phyloP scores from a whole-genome alignment of 2,797 vertebrate genomes.

The Siniperca scherzeri region DNA sequence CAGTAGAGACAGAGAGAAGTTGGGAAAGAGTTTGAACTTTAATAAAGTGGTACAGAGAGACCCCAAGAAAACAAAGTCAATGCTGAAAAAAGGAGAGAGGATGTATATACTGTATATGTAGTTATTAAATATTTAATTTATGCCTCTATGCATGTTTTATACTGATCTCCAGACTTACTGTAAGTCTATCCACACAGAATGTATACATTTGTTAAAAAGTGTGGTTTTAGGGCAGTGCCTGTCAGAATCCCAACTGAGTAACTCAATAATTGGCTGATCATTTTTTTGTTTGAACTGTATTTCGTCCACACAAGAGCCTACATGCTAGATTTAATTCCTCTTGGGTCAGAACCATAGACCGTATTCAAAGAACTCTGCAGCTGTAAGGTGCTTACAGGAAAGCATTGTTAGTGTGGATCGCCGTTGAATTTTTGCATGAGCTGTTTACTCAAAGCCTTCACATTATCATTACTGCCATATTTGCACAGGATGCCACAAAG shows the following conservation, averaged over 20 bases:
- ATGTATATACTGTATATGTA: too few relatives aligned
- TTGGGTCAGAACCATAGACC: background rate
- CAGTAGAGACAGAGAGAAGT: too few relatives aligned
- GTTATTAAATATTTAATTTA: background rate
- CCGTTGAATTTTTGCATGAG: background rate
- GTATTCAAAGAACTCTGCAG: background rate
- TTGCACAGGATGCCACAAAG: conserved; percentile 3
- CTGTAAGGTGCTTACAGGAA: background rate
- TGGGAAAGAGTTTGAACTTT: too few relatives aligned
- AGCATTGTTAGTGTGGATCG: background rate
- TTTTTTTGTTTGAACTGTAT: background rate
- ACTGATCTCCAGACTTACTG: background rate
- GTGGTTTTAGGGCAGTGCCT: background rate
- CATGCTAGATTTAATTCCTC: background rate
- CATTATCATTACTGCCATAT: background rate
- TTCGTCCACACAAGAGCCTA: background rate
- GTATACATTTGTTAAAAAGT: background rate
- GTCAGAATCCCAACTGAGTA: background rate
- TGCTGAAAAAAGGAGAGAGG: too few relatives aligned
- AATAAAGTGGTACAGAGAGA: too few relatives aligned
- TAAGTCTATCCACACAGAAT: background rate
- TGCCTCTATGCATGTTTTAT: background rate
- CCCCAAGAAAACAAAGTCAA: too few relatives aligned
- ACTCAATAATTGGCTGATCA: background rate
- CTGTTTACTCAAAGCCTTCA: conserved; percentile 12